A percentile compares a stretch with the other conserved stretches of the same genome.
Evolutionary conservation across 2,113 vertebrate genomes (phyloP).

Genomic region (Colistium nudipinnis): DNA sequence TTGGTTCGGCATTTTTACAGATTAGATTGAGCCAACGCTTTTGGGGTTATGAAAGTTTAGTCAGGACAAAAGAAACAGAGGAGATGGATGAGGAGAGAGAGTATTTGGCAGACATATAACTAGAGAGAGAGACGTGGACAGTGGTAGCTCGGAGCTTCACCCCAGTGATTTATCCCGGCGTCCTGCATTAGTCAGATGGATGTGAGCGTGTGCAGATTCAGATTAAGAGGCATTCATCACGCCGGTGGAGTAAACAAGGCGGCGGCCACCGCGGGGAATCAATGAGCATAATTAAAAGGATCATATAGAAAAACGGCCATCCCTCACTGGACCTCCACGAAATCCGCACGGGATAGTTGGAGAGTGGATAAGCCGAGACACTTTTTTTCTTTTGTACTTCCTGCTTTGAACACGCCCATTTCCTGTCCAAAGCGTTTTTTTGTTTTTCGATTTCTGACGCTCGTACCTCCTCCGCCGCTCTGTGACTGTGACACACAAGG

Average conservation of each 20-base stretch:
- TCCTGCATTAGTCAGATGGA: conserved; percentile 77
- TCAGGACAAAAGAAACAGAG: conserved; percentile 1
- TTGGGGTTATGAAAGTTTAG: background rate
- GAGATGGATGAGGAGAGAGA: conserved; percentile 1
- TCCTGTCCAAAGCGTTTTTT: too few relatives aligned
- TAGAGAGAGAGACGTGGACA: too few relatives aligned
- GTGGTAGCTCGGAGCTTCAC: conserved; percentile 48
- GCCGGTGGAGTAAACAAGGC: conserved; percentile 83
- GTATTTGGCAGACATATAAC: conserved; percentile 15
- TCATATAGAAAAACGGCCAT: conserved; percentile 75
- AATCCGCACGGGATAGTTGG: too few relatives aligned
- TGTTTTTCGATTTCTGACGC: too few relatives aligned
- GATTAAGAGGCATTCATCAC: conserved; percentile 84
- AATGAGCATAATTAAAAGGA: conserved; percentile 82
- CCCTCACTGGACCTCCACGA: conserved; percentile 65
- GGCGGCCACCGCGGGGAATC: conserved; percentile 68
- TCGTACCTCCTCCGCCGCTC: too few relatives aligned
- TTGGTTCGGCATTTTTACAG: too few relatives aligned
- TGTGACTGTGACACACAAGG: too few relatives aligned
- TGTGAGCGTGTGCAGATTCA: conserved; percentile 79
- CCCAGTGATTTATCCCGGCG: conserved; percentile 77
- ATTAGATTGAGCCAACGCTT: conserved; percentile 27
- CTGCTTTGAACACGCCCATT: too few relatives aligned
- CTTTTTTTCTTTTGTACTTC: too few relatives aligned
- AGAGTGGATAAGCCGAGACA: too few relatives aligned